Base-by-base conservation (phyloP, 2,797 vertebrate genomes). In the Centropyge bicolor region DNA sequence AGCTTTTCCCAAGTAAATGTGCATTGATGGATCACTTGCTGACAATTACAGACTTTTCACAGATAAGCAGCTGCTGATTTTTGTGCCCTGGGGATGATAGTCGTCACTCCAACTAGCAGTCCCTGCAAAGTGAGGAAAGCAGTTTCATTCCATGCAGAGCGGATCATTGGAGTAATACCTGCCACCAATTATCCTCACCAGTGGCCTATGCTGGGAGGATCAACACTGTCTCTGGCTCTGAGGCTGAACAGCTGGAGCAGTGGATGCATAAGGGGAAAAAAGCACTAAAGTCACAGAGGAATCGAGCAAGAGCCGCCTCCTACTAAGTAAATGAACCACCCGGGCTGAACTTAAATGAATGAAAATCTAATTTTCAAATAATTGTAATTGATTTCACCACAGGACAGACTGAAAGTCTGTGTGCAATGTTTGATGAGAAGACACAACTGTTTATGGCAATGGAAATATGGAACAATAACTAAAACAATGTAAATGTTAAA, bases 181-280 rank as follows among this genome's bases (percentile, higher is more conserved):
- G 73, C 71, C 69, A 86, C 90, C 83, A 91, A 92, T 94, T 92
- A 92, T 90, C 77, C 87, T 83, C 88, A 88, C 79, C 82, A 89
- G 86, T 92, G 90, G 86, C 73, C 64, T 81, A 69, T 79, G 82
- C 56, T 80, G 74, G 78, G 60, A 84, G 75, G 78, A 84, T 85
- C 74, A 86, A 80, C 76, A 55, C 24, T 38, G 54, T 56, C 55
- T 72, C 70, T 43, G 71, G 65, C 49, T 66, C n/a, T 49, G 35
- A 80, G 51, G 35, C 56, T 76, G 81, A 77, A 73, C 77, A 79
- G 69, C 64, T 57, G 56, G 27, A 71, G 76, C 17, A 54, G 40
- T 16, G 24, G 9, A 55, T 65, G 20, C 78, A 57, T 40, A 5
- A 4, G 10, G 17, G 31, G 24, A 13, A 0, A 5, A 16, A 64